Percentiles rank a stretch among this genome's conserved stretches.
Conservation (phyloP, 2,797 vertebrate species). For the Streptopelia turtur region DNA sequence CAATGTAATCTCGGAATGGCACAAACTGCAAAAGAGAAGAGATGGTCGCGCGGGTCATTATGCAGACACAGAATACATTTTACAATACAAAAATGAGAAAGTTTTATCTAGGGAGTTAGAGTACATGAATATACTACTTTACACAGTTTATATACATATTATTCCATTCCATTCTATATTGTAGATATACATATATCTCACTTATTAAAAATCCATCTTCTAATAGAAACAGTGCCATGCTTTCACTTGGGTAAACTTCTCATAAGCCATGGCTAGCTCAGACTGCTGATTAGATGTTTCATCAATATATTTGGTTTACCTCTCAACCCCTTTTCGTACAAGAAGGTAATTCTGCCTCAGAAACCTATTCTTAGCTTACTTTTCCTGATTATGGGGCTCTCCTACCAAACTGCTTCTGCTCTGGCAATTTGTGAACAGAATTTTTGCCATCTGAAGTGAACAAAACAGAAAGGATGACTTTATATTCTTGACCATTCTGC, state of each 20-base stretch:
- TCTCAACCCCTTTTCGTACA: background rate
- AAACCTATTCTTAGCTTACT: background rate
- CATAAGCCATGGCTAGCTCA: background rate
- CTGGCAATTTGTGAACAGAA: background rate
- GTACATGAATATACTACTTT: background rate
- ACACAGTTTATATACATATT: rapidly evolving
- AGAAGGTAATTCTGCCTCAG: background rate
- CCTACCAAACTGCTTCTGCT: background rate
- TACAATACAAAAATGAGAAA: background rate
- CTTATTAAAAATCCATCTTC: background rate
- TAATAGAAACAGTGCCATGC: background rate
- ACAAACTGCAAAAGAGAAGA: slow-evolving; percentile 85
- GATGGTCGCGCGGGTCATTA: background rate
- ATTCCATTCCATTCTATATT: too few relatives aligned
- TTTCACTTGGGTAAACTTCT: background rate
- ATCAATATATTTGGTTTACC: background rate
- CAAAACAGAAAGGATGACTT: background rate
- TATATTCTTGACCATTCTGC: background rate
- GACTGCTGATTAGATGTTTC: background rate
- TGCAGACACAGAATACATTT: background rate
- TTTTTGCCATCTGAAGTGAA: background rate
- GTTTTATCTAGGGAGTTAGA: background rate
- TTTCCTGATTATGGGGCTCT: background rate
- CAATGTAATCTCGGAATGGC: slow-evolving; percentile 96
- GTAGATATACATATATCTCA: background rate